Percentiles rank a stretch among this genome's conserved stretches.
Evolutionary conservation across 2,113 vertebrate species (phyloP).

Genomic region (Bos taurus): ARS-UCD2.0 NC_037354.1:7917001-7917500

Average conservation of each 20-base stretch:
- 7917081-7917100: neutral
- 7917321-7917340: neutral
- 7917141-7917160: neutral
- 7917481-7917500: no score
- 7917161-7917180: neutral
- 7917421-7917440: fast-evolving
- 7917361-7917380: neutral
- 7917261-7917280: neutral
- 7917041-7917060: neutral
- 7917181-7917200: neutral
- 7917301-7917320: neutral
- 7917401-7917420: neutral
- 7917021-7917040: neutral
- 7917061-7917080: neutral
- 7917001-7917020: neutral
- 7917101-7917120: neutral
- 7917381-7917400: neutral
- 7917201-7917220: neutral
- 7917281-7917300: neutral
- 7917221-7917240: neutral
- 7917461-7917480: neutral
- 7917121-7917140: neutral
- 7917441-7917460: neutral
- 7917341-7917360: neutral
- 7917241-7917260: neutral